Evolutionary conservation across 2,888 invertebrate genomes (phyloP).

Genomic region (Venustoraphidia nigricollis): DNA sequence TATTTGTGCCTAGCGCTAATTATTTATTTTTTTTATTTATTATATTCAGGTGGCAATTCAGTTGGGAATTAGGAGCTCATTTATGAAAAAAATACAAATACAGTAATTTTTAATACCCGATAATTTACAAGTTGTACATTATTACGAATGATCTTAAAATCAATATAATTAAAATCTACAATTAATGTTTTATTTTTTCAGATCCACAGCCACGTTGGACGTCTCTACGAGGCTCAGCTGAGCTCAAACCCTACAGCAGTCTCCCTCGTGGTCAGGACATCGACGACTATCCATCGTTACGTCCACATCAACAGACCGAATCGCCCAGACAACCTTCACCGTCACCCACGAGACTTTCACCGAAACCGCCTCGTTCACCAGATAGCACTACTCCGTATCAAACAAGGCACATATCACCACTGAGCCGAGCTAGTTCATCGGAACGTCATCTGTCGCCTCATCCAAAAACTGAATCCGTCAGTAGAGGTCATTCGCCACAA

Average conservation of each 20-base stretch:
- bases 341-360: not conserved
- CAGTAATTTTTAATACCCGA: no score
- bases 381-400: not conserved
- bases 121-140: no score
- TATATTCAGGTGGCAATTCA: no score
- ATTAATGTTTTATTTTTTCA: slow-evolving; percentile 14
- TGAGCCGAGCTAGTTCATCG: not conserved
- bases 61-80: no score
- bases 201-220: slow-evolving; percentile 38
- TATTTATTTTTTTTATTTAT: no score
- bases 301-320: slow-evolving; percentile 15
- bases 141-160: no score
- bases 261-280: slow-evolving; percentile 38
- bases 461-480: no score
- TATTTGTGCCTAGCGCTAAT: no score
- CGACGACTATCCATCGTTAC: slow-evolving; percentile 25
- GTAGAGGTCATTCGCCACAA: no score
- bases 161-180: no score
- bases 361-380: not conserved
- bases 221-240: slow-evolving; percentile 32
- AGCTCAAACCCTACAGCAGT: slow-evolving; percentile 41
- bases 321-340: not conserved
- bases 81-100: no score
- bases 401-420: not conserved
- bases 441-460: no score